Evolutionary conservation across 2,888 invertebrate genomes (phyloP).

Genomic region (Lithosia quadra): DNA sequence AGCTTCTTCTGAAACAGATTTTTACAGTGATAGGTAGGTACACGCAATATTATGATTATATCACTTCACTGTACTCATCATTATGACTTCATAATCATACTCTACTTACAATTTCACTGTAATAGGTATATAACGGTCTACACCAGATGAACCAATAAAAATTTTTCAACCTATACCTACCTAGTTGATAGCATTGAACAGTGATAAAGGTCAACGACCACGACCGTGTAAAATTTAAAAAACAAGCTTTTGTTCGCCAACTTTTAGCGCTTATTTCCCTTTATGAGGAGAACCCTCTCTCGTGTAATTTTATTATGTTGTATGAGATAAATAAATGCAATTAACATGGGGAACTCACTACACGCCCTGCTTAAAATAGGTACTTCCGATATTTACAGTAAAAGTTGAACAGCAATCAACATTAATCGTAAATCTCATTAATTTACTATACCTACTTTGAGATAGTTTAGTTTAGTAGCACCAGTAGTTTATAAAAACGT

Average conservation of each 20-base stretch:
- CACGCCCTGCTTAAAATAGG: background rate
- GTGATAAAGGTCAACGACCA: slow-evolving; percentile 8
- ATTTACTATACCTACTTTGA: no score
- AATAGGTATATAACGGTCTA: no score
- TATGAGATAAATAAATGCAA: background rate
- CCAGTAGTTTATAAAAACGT: no score
- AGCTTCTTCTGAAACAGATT: no score
- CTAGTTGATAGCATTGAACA: slow-evolving; percentile 5
- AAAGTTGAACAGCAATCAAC: background rate
- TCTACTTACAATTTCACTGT: background rate
- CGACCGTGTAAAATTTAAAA: background rate
- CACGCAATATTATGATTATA: no score
- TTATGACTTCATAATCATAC: background rate
- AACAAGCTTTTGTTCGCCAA: background rate
- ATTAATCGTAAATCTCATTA: background rate
- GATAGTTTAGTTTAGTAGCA: no score
- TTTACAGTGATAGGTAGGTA: no score
- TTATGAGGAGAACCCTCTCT: background rate
- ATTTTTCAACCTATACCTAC: background rate
- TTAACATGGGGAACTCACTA: background rate
- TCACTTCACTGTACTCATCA: background rate
- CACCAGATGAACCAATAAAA: background rate
- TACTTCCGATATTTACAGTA: background rate
- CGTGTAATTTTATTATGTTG: slow-evolving; percentile 6
- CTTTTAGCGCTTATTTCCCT: background rate